Evolutionary conservation across 2,113 vertebrate genomes (phyloP).

Genomic region (Gymnarchus niloticus): DNA sequence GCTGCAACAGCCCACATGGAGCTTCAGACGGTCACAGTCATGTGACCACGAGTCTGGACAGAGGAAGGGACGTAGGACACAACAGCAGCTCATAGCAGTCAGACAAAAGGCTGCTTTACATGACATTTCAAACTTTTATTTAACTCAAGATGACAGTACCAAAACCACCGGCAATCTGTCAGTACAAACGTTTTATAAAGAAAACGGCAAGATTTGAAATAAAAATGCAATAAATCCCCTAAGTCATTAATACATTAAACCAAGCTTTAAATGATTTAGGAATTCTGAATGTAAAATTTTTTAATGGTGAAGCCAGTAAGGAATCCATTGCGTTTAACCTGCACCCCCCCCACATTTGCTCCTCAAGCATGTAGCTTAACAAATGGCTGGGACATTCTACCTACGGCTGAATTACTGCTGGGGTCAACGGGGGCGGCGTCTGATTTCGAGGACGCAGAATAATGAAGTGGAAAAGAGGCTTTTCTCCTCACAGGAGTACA

Average conservation of each 20-base stretch:
- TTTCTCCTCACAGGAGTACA: background rate
- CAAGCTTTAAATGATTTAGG: background rate
- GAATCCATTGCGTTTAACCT: background rate
- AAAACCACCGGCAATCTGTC: no score
- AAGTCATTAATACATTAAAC: background rate
- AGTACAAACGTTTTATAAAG: background rate
- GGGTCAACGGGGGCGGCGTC: background rate
- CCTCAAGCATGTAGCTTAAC: background rate
- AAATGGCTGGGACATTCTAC: background rate
- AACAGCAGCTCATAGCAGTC: no score
- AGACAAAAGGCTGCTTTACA: no score
- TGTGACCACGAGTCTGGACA: no score
- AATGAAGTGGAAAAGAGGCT: background rate
- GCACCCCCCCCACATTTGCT: background rate
- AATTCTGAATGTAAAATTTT: no score
- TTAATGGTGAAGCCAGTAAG: background rate
- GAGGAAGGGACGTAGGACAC: no score
- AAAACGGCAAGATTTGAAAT: background rate
- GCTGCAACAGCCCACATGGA: background rate
- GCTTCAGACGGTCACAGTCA: no score
- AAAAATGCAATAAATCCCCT: background rate
- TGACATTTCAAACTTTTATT: no score
- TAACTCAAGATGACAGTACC: no score
- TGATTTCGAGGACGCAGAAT: background rate
- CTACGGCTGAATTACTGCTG: background rate